Percentiles rank a stretch among this genome's conserved stretches.
Conservation (phyloP, 1,140 invertebrate genomes). For the Eulimnadia texana region DNA sequence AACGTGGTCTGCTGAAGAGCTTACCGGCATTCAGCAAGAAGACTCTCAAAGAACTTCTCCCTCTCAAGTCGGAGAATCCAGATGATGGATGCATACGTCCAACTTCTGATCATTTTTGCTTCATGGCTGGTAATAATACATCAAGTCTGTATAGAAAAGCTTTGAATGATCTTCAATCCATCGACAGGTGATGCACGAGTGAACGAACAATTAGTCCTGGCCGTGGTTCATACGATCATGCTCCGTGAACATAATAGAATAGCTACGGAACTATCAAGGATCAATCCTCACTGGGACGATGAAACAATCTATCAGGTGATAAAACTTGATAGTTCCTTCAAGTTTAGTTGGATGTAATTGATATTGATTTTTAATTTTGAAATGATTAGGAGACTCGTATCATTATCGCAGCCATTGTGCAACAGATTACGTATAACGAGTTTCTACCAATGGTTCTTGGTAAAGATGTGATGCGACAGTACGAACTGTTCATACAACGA, state of each 20-base stretch:
- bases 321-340: no score
- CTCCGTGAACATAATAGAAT: constrained; percentile 36
- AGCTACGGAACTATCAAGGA: constrained; percentile 27
- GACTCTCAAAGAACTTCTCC: constrained; percentile 36
- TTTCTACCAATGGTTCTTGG: constrained; percentile 41
- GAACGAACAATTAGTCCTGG: constrained; percentile 39
- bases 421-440: constrained; percentile 42
- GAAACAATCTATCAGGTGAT: constrained; percentile 36
- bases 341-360: not conserved
- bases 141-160: constrained; percentile 13
- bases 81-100: constrained; percentile 37
- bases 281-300: constrained; percentile 41
- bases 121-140: constrained; percentile 34
- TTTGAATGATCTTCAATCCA: not conserved
- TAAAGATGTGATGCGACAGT: constrained; percentile 30
- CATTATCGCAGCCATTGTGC: constrained; percentile 36
- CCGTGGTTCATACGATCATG: constrained; percentile 32
- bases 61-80: constrained; percentile 34
- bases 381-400: constrained; percentile 33
- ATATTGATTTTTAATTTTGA: no score
- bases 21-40: constrained; percentile 29
- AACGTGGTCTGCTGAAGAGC: constrained; percentile 32
- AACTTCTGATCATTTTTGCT: constrained; percentile 33
- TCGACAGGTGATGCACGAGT: constrained; percentile 35
- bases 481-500: constrained; percentile 22